Percentiles rank a stretch among this genome's conserved stretches.
Conservation (phyloP, 2,113 vertebrate genomes). For the Periophthalmodon schlosseri region DNA sequence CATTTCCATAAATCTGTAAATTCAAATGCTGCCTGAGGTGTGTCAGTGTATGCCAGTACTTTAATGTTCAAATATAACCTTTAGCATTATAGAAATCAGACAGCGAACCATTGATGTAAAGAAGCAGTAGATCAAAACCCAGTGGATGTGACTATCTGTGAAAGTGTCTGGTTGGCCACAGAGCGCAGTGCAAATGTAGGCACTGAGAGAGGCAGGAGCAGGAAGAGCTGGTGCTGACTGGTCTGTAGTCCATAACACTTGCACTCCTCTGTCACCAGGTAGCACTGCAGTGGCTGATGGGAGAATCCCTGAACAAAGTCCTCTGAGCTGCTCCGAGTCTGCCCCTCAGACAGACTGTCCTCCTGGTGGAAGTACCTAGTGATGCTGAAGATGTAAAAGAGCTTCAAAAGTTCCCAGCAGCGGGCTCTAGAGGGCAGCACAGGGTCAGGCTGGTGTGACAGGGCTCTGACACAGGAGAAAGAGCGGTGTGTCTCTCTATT, state of each 20-base stretch:
- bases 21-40: neutral
- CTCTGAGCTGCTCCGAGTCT: constrained; percentile 51
- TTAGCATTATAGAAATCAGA: neutral
- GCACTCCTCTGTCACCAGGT: constrained; percentile 80
- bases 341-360: constrained; percentile 56
- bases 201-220: constrained; percentile 76
- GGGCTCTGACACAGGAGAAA: constrained; percentile 72
- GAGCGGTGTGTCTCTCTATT: constrained; percentile 83
- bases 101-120: neutral
- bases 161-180: constrained; percentile 79
- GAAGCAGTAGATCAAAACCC: constrained; percentile 60
- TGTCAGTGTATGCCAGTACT: neutral
- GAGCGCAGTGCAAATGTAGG: constrained; percentile 82
- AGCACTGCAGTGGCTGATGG: constrained; percentile 77
- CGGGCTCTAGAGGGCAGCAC: constrained; percentile 59
- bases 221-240: constrained; percentile 80
- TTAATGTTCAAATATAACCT: neutral
- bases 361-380: constrained; percentile 81
- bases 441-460: neutral
- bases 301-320: constrained; percentile 78
- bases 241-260: constrained; percentile 81
- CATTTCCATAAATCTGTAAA: neutral
- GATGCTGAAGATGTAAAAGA: constrained; percentile 81
- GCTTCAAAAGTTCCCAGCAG: constrained; percentile 79
- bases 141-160: constrained; percentile 64